phyloP scores from a whole-genome alignment of 1,140 invertebrate genomes.

The Centruroides sculpturatus region DNA sequence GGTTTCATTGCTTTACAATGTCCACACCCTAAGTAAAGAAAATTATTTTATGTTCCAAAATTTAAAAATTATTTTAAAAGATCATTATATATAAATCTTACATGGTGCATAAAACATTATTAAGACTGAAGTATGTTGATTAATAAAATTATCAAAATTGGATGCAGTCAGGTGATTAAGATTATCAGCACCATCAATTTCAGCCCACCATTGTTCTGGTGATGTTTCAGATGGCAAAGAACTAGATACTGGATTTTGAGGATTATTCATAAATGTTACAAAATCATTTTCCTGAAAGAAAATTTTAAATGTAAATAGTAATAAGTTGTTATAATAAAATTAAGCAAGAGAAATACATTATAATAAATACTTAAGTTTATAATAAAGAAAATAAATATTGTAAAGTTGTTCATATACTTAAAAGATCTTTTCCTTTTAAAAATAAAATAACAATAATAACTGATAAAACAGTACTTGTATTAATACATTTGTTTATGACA shows the following conservation, averaged over 20 bases:
- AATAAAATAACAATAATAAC: no score
- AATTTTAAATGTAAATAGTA: slow-evolving; percentile 5
- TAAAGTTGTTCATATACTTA: no score
- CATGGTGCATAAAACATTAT: slow-evolving; percentile 48
- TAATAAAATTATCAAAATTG: slow-evolving; percentile 35
- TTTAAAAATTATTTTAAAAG: no score
- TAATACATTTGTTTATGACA: no score
- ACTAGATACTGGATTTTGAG: slow-evolving; percentile 28
- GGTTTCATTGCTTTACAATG: slow-evolving; percentile 44
- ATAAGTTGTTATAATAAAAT: slow-evolving; percentile 5
- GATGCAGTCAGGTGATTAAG: slow-evolving; percentile 36
- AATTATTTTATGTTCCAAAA: no score
- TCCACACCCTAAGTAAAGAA: slow-evolving; percentile 35
- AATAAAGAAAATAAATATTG: no score
- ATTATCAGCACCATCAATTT: slow-evolving; percentile 29
- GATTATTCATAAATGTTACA: slow-evolving; percentile 47
- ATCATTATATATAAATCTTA: slow-evolving; percentile 24
- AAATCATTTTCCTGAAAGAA: slow-evolving; percentile 43
- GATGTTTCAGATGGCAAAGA: slow-evolving; percentile 21
- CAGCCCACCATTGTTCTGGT: slow-evolving; percentile 31
- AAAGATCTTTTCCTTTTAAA: no score
- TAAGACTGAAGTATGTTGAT: slow-evolving; percentile 34
- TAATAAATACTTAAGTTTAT: no score
- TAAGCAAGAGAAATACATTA: neutral
- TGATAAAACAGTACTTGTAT: no score